A percentile compares a stretch with the other conserved stretches of the same genome.
Conservation (phyloP, 2,797 vertebrate species). For the Nyctibius grandis region DNA sequence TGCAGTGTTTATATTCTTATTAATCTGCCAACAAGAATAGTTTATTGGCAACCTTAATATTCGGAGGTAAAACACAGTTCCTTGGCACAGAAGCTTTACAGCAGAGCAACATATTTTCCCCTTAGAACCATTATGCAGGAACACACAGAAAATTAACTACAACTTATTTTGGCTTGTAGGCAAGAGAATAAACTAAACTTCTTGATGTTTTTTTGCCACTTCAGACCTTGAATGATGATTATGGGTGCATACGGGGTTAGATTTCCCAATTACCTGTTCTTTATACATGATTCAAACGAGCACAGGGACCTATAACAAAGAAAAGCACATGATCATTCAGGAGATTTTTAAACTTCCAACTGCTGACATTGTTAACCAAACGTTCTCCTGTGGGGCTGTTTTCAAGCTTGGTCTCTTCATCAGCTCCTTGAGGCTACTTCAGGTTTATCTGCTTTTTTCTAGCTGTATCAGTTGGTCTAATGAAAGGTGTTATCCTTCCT, state of each 20-base stretch:
- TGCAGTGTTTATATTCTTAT: constrained; percentile 35
- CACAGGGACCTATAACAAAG: constrained; percentile 74
- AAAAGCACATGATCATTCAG: constrained; percentile 40
- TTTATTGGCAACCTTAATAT: constrained; percentile 75
- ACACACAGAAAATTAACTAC: constrained; percentile 44
- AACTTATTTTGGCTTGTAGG: constrained; percentile 64
- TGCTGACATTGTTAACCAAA: background rate
- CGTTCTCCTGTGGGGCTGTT: background rate
- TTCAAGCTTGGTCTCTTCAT: background rate
- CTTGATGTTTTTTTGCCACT: constrained; percentile 20
- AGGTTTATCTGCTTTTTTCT: background rate
- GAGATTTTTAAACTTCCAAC: background rate
- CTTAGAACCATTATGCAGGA: constrained; percentile 44
- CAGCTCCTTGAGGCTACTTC: background rate
- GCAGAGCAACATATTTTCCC: constrained; percentile 50
- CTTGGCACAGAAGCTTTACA: constrained; percentile 73
- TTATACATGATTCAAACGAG: constrained; percentile 62
- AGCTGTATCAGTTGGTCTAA: background rate
- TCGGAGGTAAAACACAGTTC: constrained; percentile 73
- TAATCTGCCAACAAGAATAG: constrained; percentile 70
- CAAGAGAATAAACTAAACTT: constrained; percentile 36
- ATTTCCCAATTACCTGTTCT: constrained; percentile 39
- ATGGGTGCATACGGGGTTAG: background rate
- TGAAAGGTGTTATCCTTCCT: background rate
- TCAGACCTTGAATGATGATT: constrained; percentile 24